A percentile compares a stretch with the other conserved stretches of the same genome.
Evolutionary conservation across 2,113 vertebrate species (phyloP).

Genomic region (Donacobius atricapilla): DNA sequence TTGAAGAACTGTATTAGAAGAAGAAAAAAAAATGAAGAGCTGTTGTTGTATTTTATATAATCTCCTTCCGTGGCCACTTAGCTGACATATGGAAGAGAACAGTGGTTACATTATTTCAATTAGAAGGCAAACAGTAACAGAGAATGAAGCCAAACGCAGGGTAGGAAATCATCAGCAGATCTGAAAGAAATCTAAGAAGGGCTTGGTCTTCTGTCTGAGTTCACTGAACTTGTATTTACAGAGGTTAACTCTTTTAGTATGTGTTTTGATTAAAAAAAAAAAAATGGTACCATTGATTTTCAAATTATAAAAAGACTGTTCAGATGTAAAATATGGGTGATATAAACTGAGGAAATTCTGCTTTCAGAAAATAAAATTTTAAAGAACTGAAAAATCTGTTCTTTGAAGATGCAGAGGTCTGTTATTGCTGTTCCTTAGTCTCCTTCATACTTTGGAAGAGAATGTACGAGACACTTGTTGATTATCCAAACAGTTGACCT

Average conservation of each 20-base stretch:
- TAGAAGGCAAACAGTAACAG: not conserved
- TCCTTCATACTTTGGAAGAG: not conserved
- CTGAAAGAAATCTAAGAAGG: not conserved
- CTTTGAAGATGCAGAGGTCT: not conserved
- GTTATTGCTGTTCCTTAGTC: not conserved
- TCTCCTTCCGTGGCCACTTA: not conserved
- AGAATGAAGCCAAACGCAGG: not conserved
- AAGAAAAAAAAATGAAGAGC: not conserved
- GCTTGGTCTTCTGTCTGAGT: not conserved
- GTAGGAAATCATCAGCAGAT: not conserved
- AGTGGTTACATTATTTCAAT: not conserved
- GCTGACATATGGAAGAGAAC: not conserved
- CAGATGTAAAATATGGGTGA: not conserved
- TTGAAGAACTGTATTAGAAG: not conserved
- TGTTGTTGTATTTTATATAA: not conserved
- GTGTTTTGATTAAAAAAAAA: not conserved
- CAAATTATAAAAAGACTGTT: not conserved
- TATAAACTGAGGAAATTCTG: not conserved
- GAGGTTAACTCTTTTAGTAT: not conserved
- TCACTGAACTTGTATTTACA: not conserved
- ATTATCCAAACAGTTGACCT: not conserved
- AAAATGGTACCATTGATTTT: not conserved
- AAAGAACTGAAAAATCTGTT: not conserved
- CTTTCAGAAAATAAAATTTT: not conserved
- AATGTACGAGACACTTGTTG: not conserved